phyloP scores from a whole-genome alignment of 2,113 vertebrate species.

The Menura novaehollandiae region DNA sequence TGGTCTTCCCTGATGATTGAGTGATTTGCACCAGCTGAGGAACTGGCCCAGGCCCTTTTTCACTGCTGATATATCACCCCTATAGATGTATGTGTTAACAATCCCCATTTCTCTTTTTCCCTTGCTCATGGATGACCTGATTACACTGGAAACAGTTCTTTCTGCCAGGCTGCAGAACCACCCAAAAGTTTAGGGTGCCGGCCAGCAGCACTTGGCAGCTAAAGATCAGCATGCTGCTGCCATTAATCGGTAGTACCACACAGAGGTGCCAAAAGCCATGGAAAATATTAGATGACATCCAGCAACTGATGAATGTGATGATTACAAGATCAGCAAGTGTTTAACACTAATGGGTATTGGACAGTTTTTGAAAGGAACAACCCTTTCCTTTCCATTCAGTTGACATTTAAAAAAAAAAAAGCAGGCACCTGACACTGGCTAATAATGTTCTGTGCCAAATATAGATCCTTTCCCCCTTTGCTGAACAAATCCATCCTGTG shows the following conservation, averaged over 20 bases:
- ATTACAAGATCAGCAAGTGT: neutral
- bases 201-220: conserved; percentile 52
- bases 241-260: neutral
- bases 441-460: neutral
- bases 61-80: neutral
- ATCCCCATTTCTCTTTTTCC: neutral
- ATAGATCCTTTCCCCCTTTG: neutral
- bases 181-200: conserved; percentile 20
- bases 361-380: neutral
- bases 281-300: conserved; percentile 7
- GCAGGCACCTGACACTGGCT: neutral
- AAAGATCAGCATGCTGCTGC: conserved; percentile 10
- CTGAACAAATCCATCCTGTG: neutral
- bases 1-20: neutral
- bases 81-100: neutral
- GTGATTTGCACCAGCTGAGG: conserved; percentile 1
- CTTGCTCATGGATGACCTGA: neutral
- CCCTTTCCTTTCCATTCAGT: neutral
- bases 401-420: neutral
- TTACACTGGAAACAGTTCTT: conserved; percentile 21
- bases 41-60: neutral
- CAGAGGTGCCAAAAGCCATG: conserved; percentile 24
- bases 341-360: neutral
- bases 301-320: conserved; percentile 8
- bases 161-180: conserved; percentile 46